Conservation (phyloP, 2,888 invertebrate genomes). For the Diadegma fenestrale region DNA sequence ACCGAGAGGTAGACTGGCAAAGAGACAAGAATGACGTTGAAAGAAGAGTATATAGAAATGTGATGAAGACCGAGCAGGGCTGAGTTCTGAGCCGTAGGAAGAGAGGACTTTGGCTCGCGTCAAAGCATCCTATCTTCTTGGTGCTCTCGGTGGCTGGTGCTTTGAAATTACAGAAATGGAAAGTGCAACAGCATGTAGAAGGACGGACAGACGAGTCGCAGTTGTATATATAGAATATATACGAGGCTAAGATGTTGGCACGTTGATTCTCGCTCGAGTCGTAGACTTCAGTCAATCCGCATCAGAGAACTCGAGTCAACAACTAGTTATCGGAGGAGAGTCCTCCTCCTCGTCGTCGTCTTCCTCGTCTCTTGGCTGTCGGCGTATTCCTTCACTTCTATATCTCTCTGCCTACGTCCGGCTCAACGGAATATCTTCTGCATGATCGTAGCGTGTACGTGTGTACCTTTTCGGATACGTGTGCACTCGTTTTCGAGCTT, state of each 20-base stretch:
- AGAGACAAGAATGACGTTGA: conserved; percentile 32
- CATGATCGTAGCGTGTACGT: conserved; percentile 31
- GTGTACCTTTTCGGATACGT: not conserved
- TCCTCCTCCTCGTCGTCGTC: conserved; percentile 58
- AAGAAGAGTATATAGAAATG: conserved; percentile 10
- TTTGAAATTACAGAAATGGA: conserved; percentile 74
- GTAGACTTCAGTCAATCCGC: conserved; percentile 74
- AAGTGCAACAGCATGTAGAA: conserved; percentile 72
- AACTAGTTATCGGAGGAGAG: conserved; percentile 76
- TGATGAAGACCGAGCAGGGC: conserved; percentile 41
- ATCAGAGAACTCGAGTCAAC: conserved; percentile 74
- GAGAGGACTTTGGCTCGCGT: conserved; percentile 27
- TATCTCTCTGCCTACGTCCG: conserved; percentile 60
- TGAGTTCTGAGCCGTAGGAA: conserved; percentile 4
- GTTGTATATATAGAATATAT: conserved; percentile 9
- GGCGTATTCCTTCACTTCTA: conserved; percentile 53
- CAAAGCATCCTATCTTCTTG: conserved; percentile 54
- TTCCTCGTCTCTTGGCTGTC: conserved; percentile 63
- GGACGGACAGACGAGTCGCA: conserved; percentile 25
- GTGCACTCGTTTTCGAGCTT: conserved; percentile 43
- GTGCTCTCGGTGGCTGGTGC: conserved; percentile 30
- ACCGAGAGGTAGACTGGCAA: conserved; percentile 1
- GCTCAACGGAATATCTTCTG: conserved; percentile 50
- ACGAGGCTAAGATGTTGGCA: conserved; percentile 72
- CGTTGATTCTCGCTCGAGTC: conserved; percentile 66